Base-by-base conservation (phyloP, 1,140 invertebrate species). In the Drosophila bipectinata region DNA sequence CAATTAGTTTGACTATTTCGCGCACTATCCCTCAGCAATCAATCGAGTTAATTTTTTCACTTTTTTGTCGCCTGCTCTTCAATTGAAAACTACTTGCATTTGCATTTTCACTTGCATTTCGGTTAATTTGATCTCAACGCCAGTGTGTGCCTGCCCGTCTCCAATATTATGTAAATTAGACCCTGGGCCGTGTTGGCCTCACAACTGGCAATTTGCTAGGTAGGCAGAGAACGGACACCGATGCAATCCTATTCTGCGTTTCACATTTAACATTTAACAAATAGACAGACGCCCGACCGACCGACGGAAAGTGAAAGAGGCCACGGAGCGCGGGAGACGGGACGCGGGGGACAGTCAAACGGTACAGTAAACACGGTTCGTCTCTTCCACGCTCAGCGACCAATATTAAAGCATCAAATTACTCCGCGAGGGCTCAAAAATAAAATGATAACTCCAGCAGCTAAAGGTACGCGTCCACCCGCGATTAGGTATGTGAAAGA, bases 141-240 rank as follows among this genome's bases (percentile, higher is more conserved):
- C 21, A 3, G 59, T 37, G 44, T 55, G 47, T 53, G 45, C 30
- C 24, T 28, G 45, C 30, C 26, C 28, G 18, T 57, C 41, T 21
- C 21, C 21, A 68, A 77, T 71, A 80, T 74, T 84, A 84, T 84
- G 81, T 64, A 80, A 84, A 84, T 79, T 66, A 52, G 53, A 18
- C 24, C 52, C 34, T 14, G 15, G 7, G 34, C 14, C 9, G 26
- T 21, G 37, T 37, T 28, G 47, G 30, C 28, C 55, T 73, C 26
- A 64, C 7, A 15, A 76, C 79, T 58, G 41, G 63, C 52, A 26
- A 87, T 87, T 81, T 45, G 47, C 47, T 39, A 7, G 53, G 21
- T 21, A 21, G 48, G 64, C 68, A 21, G 34, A 47, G 21, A 62
- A 30, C 30, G 8, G 45, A 28, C 5, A 45, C 45, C 77, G 21